phyloP scores from a whole-genome alignment of 1,140 invertebrate genomes.

The Condylostylus longicornis region DNA sequence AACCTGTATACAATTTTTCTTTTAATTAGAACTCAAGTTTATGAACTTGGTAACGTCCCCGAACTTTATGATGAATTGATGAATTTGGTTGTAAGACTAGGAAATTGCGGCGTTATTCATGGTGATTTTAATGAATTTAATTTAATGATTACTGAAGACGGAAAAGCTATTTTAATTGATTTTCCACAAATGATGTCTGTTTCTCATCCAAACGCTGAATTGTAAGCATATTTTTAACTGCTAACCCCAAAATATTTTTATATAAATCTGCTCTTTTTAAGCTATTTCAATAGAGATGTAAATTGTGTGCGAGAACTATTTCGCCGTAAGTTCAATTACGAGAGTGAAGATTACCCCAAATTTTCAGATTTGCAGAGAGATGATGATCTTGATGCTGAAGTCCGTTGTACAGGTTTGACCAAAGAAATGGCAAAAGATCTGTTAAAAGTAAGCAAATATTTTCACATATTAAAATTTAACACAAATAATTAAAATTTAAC shows the following conservation, averaged over 20 bases:
- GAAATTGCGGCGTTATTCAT: slow-evolving; percentile 91
- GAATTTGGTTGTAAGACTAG: slow-evolving; percentile 82
- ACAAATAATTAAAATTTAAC: neutral
- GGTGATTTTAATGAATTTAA: slow-evolving; percentile 99
- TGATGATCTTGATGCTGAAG: slow-evolving; percentile 72
- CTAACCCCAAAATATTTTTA: neutral
- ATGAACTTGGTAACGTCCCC: slow-evolving; percentile 61
- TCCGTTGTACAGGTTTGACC: slow-evolving; percentile 81
- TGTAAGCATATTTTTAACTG: slow-evolving; percentile 37
- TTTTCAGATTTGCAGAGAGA: slow-evolving; percentile 76
- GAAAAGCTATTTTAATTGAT: slow-evolving; percentile 83
- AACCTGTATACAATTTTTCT: neutral
- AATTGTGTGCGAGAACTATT: slow-evolving; percentile 87
- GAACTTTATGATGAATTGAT: slow-evolving; percentile 87
- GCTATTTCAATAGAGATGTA: slow-evolving; percentile 92
- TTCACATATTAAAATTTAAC: slow-evolving; percentile 14
- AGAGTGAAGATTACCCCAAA: slow-evolving; percentile 72
- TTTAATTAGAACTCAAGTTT: slow-evolving; percentile 56
- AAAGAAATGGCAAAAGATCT: slow-evolving; percentile 69
- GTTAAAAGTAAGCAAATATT: slow-evolving; percentile 20
- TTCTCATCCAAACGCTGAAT: slow-evolving; percentile 79
- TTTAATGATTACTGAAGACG: slow-evolving; percentile 72
- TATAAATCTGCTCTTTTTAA: slow-evolving; percentile 23
- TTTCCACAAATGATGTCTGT: slow-evolving; percentile 99
- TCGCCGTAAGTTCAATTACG: slow-evolving; percentile 76